Evolutionary conservation across 2,113 vertebrate species (phyloP), one percentile per base, ranked within the genome.

Genomic region (Eupsittula cactorum): DNA sequence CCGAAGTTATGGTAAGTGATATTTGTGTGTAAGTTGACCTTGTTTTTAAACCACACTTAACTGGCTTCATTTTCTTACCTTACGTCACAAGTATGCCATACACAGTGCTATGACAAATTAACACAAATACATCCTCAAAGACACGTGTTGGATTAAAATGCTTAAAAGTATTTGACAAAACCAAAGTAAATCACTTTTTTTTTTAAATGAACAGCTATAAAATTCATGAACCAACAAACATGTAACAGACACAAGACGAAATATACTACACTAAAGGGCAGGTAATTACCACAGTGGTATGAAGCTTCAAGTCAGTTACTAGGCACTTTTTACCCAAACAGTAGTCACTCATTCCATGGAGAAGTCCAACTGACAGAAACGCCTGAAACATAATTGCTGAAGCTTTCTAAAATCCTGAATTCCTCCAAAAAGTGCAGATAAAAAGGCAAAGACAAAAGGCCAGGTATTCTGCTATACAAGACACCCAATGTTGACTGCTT

Each of bases 241-340:
- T 2, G 5, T 16, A 74, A 85, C 59, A 81, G 75, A 80, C 55
- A 68, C 6, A 15, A 64, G 33, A 46, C 33, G 23, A 65, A 80
- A 77, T 55, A 82, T 12, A 57, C 63, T 57, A 81, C 42, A 71
- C 14, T 50, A 46, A 91, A 77, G 55, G 63, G 52, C 27, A 5
- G 39, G 63, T 69, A 73, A 75, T 55, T 62, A 92, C 82, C 75
- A 93, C 81, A 95, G 81, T 86, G 76, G 21, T 70, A 50, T 29
- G 50, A 93, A 77, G 82, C 73, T 94, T 97, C 97, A 97, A 93
- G 95, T 93, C 95, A 83, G 92, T 87, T 28, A 73, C 3, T 77
- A 92, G 95, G 95, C 95, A 93, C 90, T 88, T 94, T 84, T 55
- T 82, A 71, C 82, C 86, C 41, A 4, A 92, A 82, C 33, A 87